Base-by-base conservation (phyloP, 2,113 vertebrate species). In the Brienomyrus longianalis region DNA sequence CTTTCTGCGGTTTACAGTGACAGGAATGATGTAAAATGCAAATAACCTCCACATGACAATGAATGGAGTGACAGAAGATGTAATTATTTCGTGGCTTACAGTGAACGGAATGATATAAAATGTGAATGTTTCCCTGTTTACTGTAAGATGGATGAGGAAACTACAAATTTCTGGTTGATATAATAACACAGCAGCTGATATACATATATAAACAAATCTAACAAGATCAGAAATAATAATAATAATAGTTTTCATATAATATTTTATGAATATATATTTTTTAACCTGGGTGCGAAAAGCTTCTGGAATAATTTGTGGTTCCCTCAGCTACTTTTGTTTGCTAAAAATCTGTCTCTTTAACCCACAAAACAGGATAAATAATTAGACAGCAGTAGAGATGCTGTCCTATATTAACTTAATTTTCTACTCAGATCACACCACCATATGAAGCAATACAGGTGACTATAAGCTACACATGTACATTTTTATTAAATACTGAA, bases 401-500 rank as follows among this genome's bases (percentile, higher is more conserved):
- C 31, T 35, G 85, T 1, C n/a, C 85, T 56, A 54, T 2, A 56
- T 87, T 19, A 31, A 35, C 27, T 19, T 54, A 7, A 35, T 56
- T 87, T 54, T 87, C 27, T 87, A 21, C 11, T 21, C 50, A 87
- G 51, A 51, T 52, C 4, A 54, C 45, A n/a, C 13, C 85, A 35
- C 13, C 48, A 87, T 87, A 52, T 87, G 27, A 86, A 35, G n/a
- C 51, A 87, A 54, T 86, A 17, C 50, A 54, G n/a, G 43, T 84
- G n/a, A 19, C 45, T 48, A 11, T 48, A 84, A 43, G 45, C 83
- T 84, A 27, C 83, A 84, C 43, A n/a, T 83, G 43, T 8, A 54
- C 50, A 54, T 54, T 56, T 86, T 87, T 87, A 87, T 87, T 87
- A 35, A 54, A 87, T 43, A 52, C 51, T 35, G 45, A 87, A 87